These are phyloP conservation scores for Miltochrista miniata DNA, from an alignment of 2,888 invertebrate genomes.

Conservation along the genomic window DNA sequence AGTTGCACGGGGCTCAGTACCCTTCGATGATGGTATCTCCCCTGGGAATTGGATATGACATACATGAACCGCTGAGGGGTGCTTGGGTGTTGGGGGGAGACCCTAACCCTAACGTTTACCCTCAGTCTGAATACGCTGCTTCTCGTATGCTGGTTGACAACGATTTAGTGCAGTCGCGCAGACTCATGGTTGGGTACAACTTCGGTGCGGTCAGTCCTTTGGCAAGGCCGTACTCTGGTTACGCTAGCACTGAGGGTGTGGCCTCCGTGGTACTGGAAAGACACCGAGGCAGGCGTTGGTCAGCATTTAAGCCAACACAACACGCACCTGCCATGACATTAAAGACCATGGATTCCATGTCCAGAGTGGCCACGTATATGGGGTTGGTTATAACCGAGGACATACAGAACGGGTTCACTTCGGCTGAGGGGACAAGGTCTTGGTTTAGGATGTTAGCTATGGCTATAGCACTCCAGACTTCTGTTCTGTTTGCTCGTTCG, in stretches of 20 bases:
- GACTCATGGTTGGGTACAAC: not conserved
- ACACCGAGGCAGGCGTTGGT: not conserved
- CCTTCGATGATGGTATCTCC: not conserved
- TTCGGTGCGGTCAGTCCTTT: not conserved
- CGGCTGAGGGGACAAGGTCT: not conserved
- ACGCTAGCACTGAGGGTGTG: no score
- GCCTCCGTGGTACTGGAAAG: no score
- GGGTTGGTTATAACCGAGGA: not conserved
- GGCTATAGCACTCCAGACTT: not conserved
- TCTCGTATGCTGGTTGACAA: not conserved
- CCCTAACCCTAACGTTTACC: not conserved
- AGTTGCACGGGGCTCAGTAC: not conserved
- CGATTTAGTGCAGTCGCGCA: not conserved
- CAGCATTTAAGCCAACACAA: not conserved
- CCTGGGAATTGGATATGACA: not conserved
- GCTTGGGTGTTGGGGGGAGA: not conserved
- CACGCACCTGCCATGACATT: not conserved
- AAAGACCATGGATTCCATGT: not conserved
- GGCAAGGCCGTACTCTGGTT: no score
- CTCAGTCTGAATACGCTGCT: not conserved
- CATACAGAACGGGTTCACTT: not conserved
- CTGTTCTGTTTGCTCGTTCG: no score
- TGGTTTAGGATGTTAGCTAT: constrained; percentile 1
- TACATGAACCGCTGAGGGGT: not conserved
- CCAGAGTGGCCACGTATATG: not conserved